These are phyloP conservation scores for Telenomus remus DNA, from an alignment of 1,140 invertebrate species.

Conservation along the genomic window DNA sequence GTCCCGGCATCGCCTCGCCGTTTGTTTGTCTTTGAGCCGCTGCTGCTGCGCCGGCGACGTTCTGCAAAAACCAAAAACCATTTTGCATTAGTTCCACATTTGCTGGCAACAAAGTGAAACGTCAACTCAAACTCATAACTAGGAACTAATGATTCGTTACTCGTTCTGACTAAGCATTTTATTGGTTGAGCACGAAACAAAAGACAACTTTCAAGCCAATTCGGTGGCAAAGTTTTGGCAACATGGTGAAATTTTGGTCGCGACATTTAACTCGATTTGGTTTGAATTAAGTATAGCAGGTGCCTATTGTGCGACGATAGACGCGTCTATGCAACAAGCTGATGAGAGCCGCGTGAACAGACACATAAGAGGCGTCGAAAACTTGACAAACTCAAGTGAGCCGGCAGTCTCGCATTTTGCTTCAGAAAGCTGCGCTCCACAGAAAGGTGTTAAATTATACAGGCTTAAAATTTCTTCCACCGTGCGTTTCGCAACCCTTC, in stretches of 20 bases:
- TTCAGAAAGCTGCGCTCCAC: constrained; percentile 33
- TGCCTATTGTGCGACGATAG: constrained; percentile 29
- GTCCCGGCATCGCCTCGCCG: constrained; percentile 68
- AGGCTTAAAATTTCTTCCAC: constrained; percentile 56
- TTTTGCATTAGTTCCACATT: too few species aligned
- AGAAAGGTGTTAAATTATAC: constrained; percentile 61
- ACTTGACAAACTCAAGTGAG: constrained; percentile 47
- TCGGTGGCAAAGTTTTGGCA: constrained; percentile 30
- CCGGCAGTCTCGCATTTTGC: constrained; percentile 13
- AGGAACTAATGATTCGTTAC: too few species aligned
- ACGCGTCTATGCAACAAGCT: constrained; percentile 43
- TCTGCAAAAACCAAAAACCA: constrained; percentile 61
- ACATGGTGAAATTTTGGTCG: constrained; percentile 33
- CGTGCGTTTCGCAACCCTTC: constrained; percentile 51
- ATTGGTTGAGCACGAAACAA: constrained; percentile 29
- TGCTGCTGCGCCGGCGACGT: constrained; percentile 57
- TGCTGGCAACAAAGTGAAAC: too few species aligned
- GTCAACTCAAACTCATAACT: too few species aligned
- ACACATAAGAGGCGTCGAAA: constrained; percentile 54
- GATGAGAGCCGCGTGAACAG: constrained; percentile 10
- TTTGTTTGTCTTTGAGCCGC: constrained; percentile 67
- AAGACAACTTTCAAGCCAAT: constrained; percentile 47
- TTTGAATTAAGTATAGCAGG: constrained; percentile 28
- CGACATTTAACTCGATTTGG: constrained; percentile 37
- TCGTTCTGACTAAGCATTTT: too few species aligned